These are phyloP conservation scores for Myocastor coypus DNA, from an alignment of 2,113 vertebrate genomes.

Conservation along the genomic window DNA sequence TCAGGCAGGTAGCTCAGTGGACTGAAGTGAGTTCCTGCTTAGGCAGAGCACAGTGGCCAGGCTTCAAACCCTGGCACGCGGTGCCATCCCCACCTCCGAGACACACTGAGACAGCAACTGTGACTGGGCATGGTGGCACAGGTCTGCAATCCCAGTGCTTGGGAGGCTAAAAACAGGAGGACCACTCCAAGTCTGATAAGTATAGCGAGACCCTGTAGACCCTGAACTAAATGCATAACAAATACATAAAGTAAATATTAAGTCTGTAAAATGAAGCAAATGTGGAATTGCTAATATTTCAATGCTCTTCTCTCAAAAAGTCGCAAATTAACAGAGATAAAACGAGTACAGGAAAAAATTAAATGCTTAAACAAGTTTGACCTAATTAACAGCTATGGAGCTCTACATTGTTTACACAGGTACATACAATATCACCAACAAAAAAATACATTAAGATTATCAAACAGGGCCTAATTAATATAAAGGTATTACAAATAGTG, in stretches of 20 bases:
- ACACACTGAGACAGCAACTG: too few relatives aligned
- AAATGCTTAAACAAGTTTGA: neutral
- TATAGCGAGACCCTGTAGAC: too few relatives aligned
- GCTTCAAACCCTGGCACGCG: too few relatives aligned
- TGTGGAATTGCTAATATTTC: neutral
- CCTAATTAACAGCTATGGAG: neutral
- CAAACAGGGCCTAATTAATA: neutral
- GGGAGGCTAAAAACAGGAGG: too few relatives aligned
- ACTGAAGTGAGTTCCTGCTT: too few relatives aligned
- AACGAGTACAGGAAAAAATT: neutral
- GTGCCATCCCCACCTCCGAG: too few relatives aligned
- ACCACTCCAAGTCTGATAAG: too few relatives aligned
- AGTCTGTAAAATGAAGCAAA: neutral
- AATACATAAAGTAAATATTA: neutral
- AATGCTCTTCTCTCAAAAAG: neutral
- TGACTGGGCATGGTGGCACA: too few relatives aligned
- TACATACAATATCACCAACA: neutral
- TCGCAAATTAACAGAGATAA: neutral
- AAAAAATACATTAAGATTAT: neutral
- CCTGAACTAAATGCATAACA: too few relatives aligned
- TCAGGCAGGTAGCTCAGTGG: too few relatives aligned
- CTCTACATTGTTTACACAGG: neutral
- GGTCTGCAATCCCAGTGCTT: too few relatives aligned
- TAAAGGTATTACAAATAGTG: neutral
- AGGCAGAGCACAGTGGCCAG: too few relatives aligned